phyloP scores from a whole-genome alignment of 2,888 invertebrate species.

The Panorpa germanica region DNA sequence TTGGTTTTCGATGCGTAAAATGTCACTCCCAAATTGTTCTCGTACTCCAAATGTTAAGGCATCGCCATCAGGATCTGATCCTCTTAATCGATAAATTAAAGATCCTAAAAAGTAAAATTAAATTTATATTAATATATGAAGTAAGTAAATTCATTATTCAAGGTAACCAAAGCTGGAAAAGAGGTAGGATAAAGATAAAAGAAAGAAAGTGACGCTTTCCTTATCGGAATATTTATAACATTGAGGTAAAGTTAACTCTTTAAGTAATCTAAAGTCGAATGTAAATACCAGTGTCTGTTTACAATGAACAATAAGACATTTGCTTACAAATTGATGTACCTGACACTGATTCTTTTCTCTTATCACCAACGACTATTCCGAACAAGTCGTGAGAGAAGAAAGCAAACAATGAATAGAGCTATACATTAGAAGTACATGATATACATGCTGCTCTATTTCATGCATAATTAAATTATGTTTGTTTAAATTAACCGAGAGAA shows the following conservation, averaged over 20 bases:
- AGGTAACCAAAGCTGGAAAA: too few species aligned
- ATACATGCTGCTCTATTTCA: too few species aligned
- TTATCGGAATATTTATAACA: not conserved
- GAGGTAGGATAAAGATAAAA: too few species aligned
- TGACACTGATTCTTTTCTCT: too few species aligned
- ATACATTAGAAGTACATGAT: too few species aligned
- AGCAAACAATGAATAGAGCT: too few species aligned
- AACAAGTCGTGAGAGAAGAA: too few species aligned
- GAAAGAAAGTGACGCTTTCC: too few species aligned
- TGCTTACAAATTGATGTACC: not conserved
- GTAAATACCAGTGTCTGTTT: not conserved
- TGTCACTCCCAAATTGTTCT: constrained; percentile 61
- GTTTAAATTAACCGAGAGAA: too few species aligned
- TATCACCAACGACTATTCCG: too few species aligned
- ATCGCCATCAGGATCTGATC: constrained; percentile 75
- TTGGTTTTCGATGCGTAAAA: constrained; percentile 66
- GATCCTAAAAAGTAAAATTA: constrained; percentile 37
- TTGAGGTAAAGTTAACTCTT: not conserved
- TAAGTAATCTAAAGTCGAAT: not conserved
- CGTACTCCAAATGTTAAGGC: constrained; percentile 62
- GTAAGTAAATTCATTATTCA: too few species aligned
- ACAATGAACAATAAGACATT: not conserved
- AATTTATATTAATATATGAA: constrained; percentile 1
- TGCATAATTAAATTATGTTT: too few species aligned
- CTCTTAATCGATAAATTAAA: constrained; percentile 63